Evolutionary conservation across 2,113 vertebrate species (phyloP), one percentile per base, ranked within the genome.

Genomic region (Cranoglanis bouderius): DNA sequence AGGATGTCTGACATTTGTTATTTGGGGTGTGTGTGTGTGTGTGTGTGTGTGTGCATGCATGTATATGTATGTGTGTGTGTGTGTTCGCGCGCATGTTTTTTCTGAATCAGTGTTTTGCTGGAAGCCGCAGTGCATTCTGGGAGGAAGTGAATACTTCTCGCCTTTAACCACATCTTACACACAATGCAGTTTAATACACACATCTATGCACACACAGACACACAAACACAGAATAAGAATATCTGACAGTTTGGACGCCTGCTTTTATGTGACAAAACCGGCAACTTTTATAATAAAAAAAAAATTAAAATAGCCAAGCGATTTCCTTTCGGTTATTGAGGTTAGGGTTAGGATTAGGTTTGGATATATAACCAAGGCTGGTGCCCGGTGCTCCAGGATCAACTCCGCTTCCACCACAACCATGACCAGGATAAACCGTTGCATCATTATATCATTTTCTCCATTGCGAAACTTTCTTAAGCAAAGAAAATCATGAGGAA

Each of bases 81-180:
- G 88, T 29, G 46, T 46, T 16, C 74, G 51, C 26, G 32, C 35
- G 51, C 61, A 59, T 85, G 75, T 85, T 93, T 94, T 95, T 94
- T 95, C 93, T 96, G 94, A 96, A 96, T 95, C 94, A 95, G 93
- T 93, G 91, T 93, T 93, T 85, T 88, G 84, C 87, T 86, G 84
- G 89, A 91, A 91, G 55, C 77, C 80, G 80, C 85, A 91, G 92
- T 93, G 94, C 93, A 92, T 93, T 91, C 91, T 92, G 95, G 90
- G 90, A 96, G 95, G 94, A 95, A 95, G 94, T 93, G 91, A 84
- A 77, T 92, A 92, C 94, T 93, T 94, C 93, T 91, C 93, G 92
- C 93, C 94, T 94, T 92, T 93, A 95, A 95, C 95, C 95, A 96
- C 95, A 95, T 93, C 92, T 93, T 90, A 92, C 86, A 77, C 59